phyloP scores from a whole-genome alignment of 2,113 vertebrate genomes.

The Myocastor coypus region DNA sequence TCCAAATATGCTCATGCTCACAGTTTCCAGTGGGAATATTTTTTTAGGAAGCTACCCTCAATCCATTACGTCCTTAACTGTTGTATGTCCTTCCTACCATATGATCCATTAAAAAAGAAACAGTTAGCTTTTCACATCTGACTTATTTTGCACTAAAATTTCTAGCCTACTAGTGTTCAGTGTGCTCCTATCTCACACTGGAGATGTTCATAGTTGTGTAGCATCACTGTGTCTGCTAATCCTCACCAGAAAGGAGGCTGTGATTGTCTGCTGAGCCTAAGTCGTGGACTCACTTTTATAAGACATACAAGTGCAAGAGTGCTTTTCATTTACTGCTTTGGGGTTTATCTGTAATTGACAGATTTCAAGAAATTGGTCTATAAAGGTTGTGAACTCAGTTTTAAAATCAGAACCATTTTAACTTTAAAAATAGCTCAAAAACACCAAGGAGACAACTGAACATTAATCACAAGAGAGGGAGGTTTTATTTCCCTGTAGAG shows the following conservation, averaged over 20 bases:
- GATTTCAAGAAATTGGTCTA: not conserved
- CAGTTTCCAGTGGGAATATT: not conserved
- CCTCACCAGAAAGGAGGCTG: not conserved
- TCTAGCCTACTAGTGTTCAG: not conserved
- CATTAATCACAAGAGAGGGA: slow-evolving; percentile 65
- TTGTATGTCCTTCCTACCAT: not conserved
- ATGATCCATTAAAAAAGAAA: not conserved
- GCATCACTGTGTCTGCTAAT: not conserved
- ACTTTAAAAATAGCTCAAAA: slow-evolving; percentile 58
- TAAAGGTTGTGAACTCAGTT: not conserved
- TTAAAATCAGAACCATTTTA: slow-evolving; percentile 48
- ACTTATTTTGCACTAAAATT: not conserved
- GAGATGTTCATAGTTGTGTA: not conserved
- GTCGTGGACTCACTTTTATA: not conserved
- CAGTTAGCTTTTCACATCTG: not conserved
- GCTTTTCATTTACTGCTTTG: not conserved
- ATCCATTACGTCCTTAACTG: not conserved
- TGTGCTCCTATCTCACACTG: not conserved
- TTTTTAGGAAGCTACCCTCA: not conserved
- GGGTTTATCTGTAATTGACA: slow-evolving; percentile 40
- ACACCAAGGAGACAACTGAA: slow-evolving; percentile 18
- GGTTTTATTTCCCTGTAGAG: slow-evolving; percentile 67
- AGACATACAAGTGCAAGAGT: not conserved
- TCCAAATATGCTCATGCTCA: not conserved
- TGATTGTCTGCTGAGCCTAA: not conserved